Evolutionary conservation across 2,888 invertebrate genomes (phyloP), one percentile per base, ranked within the genome.

Genomic region (Vanessa cardui): DNA sequence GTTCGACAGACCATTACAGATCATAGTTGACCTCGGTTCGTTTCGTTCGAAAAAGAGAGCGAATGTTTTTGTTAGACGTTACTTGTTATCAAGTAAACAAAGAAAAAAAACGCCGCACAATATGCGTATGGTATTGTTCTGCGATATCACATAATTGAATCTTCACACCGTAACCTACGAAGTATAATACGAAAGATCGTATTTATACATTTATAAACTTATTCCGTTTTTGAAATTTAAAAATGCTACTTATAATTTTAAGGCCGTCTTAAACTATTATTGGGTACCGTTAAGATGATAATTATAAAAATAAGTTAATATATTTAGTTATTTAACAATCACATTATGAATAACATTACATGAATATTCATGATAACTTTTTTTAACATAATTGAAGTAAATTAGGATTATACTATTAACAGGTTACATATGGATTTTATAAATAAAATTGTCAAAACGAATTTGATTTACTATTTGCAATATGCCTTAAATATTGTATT

Each of bases 71-170:
- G 81, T 82, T 83, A 82, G 81, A 80, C 81, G 80, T 79, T 71
- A 69, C 72, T 74, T 75, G 74, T 76, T 76, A 81, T 82, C 81
- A 77, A 76, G 81, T 83, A 86, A 85, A 87, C 88, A 88, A 89
- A 87, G 86, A 84, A 84, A 83, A 73, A 64, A 71, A 72, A 64
- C 80, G 79, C 82, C 81, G 83, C 82, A 83, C 82, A 83, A 79
- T 80, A 79, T 81, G 9, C n/a, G 63, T 54, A 80, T 83, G 80
- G 85, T 83, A 87, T 88, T 89, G 89, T 90, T 88, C 80, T 81
- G 73, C 76, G 81, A 81, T 89, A 89, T 90, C 90, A 83, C 76
- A 77, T 84, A 89, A 89, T 89, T 87, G 84, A 89, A 91, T 90
- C 89, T 90, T 82, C 80, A 84, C 79, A 82, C 77, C 76, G 81